Evolutionary conservation across 1,140 invertebrate genomes (phyloP), one percentile per base, ranked within the genome.

Genomic region (Drosophila elegans): DNA sequence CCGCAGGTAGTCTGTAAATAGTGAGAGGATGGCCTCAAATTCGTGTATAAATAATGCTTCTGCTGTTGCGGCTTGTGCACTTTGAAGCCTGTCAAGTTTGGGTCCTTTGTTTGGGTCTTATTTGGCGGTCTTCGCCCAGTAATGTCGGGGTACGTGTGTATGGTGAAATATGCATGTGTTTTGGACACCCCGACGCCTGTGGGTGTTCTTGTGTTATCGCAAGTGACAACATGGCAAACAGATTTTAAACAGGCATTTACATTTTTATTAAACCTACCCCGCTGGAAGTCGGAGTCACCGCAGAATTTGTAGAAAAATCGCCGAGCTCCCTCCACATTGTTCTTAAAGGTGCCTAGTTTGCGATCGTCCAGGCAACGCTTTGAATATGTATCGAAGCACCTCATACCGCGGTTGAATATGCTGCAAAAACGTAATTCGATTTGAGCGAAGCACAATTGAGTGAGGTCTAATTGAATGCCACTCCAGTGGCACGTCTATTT

Each of bases 221-320:
- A 34, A 56, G 45, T 42, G 38, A 32, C 32, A 41, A 32, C 25
- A 13, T 38, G 49, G 36, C 68, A 32, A 16, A n/a, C 38, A 16
- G 36, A 7, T 39, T 34, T 5, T 5, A 51, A 29, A 4, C n/a
- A 51, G 4, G 29, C 39, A 42, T n/a, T 25, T 62, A 21, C 16
- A 32, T 12, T 25, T 32, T 36, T 5, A 4, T 2, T 44, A 32
- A 36, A 16, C 75, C 81, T 66, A 92, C 91, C 91, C 51, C 80
- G 55, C 66, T 92, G 91, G 52, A 92, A 92, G 3, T 82, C 79
- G 9, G 61, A 45, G 55, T 92, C 91, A 11, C 68, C 63, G 13
- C 91, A 92, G 51, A 92, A 92, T 52, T 92, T 92, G 10, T 71
- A 73, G 39, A 92, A 91, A 54, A 92, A 92, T 29, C 67, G 76